A percentile compares a stretch with the other conserved stretches of the same genome.
Evolutionary conservation across 2,797 vertebrate species (phyloP).

Genomic region (Enteromius argenteus): DNA sequence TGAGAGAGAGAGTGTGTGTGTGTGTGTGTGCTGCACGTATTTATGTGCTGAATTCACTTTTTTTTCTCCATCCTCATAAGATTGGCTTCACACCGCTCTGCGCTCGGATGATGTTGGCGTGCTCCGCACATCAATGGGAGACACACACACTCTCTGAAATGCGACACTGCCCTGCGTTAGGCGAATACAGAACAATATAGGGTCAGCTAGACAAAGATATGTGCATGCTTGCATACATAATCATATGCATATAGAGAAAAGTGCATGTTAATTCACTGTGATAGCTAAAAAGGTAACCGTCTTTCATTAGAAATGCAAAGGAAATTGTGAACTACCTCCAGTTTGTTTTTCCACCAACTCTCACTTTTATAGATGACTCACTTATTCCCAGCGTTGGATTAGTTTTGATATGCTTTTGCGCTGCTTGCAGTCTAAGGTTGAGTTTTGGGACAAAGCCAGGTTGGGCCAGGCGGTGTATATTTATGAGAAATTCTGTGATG

Average conservation of each 20-base stretch:
- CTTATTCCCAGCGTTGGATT: slow-evolving; percentile 4
- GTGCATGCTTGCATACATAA: neutral
- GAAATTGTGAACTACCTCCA: neutral
- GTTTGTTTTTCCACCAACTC: neutral
- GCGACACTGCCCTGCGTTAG: slow-evolving; percentile 41
- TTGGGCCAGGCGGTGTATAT: neutral
- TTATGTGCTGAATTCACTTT: slow-evolving; percentile 52
- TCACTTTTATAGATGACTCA: slow-evolving; percentile 9
- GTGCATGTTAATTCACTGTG: neutral
- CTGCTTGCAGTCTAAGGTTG: neutral
- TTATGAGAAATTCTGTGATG: slow-evolving; percentile 7
- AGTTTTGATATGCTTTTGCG: slow-evolving; percentile 7
- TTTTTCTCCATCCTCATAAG: slow-evolving; percentile 44
- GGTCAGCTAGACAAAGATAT: neutral
- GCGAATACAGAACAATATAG: slow-evolving; percentile 24
- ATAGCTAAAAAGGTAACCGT: neutral
- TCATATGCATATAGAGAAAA: neutral
- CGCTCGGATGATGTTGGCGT: slow-evolving; percentile 45
- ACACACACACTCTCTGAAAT: slow-evolving; percentile 32
- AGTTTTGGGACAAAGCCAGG: slow-evolving; percentile 24
- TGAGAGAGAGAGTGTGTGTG: neutral
- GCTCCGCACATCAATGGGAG: slow-evolving; percentile 51
- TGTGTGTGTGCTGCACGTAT: slow-evolving; percentile 18
- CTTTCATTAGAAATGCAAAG: neutral
- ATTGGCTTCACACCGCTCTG: slow-evolving; percentile 53